Base-by-base conservation (phyloP, 2,888 invertebrate genomes). In the Homarus gammarus region DNA sequence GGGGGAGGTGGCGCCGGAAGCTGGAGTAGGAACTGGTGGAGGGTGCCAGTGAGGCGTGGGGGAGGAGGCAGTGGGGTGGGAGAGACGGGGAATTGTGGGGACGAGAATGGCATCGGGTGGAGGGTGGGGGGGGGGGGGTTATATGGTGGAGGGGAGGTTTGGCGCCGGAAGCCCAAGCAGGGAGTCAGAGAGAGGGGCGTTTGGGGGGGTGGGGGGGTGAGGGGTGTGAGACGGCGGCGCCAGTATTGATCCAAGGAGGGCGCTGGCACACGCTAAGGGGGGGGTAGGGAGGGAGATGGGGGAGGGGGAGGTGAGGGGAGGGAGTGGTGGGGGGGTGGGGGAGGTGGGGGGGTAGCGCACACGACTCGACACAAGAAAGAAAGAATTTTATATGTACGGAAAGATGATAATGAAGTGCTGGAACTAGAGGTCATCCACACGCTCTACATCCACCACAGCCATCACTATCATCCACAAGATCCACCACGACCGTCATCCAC, bases 191-290 rank as follows among this genome's bases (percentile, higher is more conserved):
- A 27, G 78, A 36, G n/a, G n/a, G n/a, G n/a, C n/a, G n/a, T n/a
- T n/a, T n/a, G 79, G 79, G 38, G 79, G 56, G 33, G 38, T 79
- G 56, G 33, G 61, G 61, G 79, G 56, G 61, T 33, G 79, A 61
- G 64, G 64, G 38, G 79, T 36, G 79, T 51, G 38, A 81, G 61
- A 38, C 36, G 61, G 51, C 38, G 79, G 79, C 79, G 79, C 79
- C 79, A 81, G 79, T 81, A 81, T 81, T 81, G 79, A 81, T 81
- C 79, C 61, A 56, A 81, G 79, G 79, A 64, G 79, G 73, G 44
- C 6, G 44, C 44, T 44, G 70, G 70, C 27, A 33, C 70, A 15
- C n/a, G 31, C 12, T 33, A 70, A n/a, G 27, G n/a, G 64, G 1
- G 1, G 36, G 1, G 27, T 22, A 18, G 70, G 70, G 70, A 36